A percentile compares a stretch with the other conserved stretches of the same genome.
Evolutionary conservation across 2,797 vertebrate species (phyloP).

Genomic region (Anas capensis): DNA sequence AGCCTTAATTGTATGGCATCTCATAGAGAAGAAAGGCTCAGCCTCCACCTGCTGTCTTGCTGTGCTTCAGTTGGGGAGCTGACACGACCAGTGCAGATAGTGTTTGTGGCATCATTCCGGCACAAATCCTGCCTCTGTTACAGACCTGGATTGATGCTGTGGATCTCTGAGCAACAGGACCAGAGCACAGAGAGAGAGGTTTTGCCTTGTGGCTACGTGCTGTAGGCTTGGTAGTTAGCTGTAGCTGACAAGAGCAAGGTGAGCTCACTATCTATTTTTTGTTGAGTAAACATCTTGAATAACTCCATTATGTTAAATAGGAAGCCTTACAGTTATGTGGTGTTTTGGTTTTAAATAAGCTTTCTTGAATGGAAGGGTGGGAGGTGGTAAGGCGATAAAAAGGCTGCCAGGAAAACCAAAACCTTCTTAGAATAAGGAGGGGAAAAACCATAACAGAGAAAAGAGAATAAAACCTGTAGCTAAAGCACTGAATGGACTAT

Average conservation of each 20-base stretch:
- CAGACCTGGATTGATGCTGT: fast-evolving
- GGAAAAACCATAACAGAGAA: background rate
- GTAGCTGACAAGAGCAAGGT: background rate
- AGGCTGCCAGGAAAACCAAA: conserved; percentile 15
- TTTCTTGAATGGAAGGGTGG: background rate
- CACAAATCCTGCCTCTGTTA: background rate
- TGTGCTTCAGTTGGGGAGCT: background rate
- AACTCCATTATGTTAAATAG: background rate
- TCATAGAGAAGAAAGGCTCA: background rate
- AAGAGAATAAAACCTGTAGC: background rate
- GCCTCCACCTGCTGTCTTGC: background rate
- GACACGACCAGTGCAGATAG: background rate
- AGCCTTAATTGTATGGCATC: background rate
- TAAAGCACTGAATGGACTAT: background rate
- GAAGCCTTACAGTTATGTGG: background rate
- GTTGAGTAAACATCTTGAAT: background rate
- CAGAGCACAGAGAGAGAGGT: background rate
- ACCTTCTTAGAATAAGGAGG: background rate
- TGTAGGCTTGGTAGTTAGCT: background rate
- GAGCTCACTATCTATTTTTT: conserved; percentile 1
- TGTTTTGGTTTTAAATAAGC: conserved; percentile 1
- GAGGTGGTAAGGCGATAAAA: background rate
- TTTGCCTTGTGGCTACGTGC: conserved; percentile 8
- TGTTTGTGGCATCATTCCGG: background rate
- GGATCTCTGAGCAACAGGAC: background rate